Evolutionary conservation across 53 echinoderm and acorn worm species (phyloP).

Genomic region (Arbacia lixula): DNA sequence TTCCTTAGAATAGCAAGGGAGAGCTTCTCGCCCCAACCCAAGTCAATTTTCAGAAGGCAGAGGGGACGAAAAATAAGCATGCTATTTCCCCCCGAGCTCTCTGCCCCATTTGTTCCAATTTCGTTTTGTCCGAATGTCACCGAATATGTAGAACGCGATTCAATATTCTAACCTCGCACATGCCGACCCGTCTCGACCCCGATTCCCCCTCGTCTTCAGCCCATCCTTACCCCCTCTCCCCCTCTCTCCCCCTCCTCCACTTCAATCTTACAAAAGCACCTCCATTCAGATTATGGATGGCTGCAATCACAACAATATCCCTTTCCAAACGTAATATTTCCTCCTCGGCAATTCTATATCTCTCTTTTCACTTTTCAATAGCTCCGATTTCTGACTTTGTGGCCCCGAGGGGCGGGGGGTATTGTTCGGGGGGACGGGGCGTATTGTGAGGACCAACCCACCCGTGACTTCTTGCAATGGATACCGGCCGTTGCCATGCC

Average conservation of each 20-base stretch:
- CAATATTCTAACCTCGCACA: too few species aligned
- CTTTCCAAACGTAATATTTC: constrained; percentile 44
- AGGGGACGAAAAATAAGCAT: not conserved
- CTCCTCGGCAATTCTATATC: constrained; percentile 24
- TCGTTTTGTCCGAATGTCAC: constrained; percentile 24
- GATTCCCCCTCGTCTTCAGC: too few species aligned
- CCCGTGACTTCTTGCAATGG: constrained; percentile 1
- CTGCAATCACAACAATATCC: constrained; percentile 37
- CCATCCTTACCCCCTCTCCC: too few species aligned
- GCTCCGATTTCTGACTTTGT: not conserved
- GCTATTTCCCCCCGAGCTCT: constrained; percentile 9
- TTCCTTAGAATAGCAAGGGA: not conserved
- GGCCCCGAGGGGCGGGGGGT: not conserved
- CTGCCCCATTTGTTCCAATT: constrained; percentile 36
- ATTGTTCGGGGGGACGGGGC: constrained; percentile 19
- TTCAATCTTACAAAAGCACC: too few species aligned
- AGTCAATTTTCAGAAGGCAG: not conserved
- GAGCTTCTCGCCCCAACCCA: not conserved
- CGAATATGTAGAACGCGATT: too few species aligned
- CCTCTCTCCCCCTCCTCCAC: too few species aligned
- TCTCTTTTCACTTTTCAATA: constrained; percentile 8
- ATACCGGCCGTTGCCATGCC: too few species aligned
- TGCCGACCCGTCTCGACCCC: too few species aligned
- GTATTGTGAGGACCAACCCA: constrained; percentile 12
- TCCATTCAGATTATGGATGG: constrained; percentile 9